These are phyloP conservation scores for Antigone vipio DNA, from an alignment of 2,113 vertebrate genomes.

Conservation along the genomic window DNA sequence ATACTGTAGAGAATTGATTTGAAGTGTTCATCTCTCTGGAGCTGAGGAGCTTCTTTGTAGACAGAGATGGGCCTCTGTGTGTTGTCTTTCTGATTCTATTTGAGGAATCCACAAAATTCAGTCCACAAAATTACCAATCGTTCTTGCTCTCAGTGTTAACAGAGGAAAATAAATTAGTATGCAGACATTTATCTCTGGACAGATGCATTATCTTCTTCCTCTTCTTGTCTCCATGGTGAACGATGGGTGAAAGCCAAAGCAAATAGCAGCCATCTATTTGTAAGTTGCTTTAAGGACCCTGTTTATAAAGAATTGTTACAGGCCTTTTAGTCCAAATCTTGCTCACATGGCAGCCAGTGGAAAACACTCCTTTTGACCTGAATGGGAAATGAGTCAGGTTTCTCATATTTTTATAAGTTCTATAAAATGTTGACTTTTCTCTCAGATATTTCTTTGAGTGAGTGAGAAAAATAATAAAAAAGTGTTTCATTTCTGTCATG, in stretches of 20 bases:
- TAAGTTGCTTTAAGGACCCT: background rate
- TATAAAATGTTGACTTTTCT: background rate
- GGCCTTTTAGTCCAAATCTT: background rate
- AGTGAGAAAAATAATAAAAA: slow-evolving; percentile 14
- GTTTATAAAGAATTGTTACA: background rate
- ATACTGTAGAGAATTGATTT: background rate
- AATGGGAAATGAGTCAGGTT: background rate
- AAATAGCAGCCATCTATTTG: background rate
- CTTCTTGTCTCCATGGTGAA: background rate
- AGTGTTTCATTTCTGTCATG: background rate
- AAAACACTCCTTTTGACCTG: background rate
- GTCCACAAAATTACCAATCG: background rate
- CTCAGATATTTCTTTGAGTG: background rate
- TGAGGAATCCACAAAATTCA: background rate
- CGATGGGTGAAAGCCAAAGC: background rate
- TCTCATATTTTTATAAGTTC: background rate
- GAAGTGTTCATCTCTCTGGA: background rate
- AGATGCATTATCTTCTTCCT: background rate
- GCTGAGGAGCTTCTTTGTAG: background rate
- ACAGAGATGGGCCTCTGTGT: background rate
- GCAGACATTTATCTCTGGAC: background rate
- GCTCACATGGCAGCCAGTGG: background rate
- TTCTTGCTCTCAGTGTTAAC: background rate
- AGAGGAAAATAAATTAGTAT: background rate
- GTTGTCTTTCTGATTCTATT: background rate